Evolutionary conservation across 2,888 invertebrate species (phyloP).

Genomic region (Brachypterus glaber): DNA sequence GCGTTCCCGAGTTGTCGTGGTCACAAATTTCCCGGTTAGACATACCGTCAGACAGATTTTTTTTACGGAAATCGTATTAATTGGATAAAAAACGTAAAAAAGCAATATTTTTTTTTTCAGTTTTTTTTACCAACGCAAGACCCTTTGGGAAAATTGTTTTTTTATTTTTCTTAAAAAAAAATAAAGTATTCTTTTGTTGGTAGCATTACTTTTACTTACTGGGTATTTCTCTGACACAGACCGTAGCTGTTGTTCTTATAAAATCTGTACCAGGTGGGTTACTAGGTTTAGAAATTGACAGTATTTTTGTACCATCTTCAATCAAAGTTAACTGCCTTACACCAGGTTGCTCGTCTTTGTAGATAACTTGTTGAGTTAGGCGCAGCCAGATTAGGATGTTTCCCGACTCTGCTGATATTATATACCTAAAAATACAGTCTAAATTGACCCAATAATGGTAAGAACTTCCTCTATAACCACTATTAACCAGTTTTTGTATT

Average conservation of each 20-base stretch:
- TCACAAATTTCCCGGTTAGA: too few relatives aligned
- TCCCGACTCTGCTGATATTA: constrained; percentile 87
- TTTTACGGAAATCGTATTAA: too few relatives aligned
- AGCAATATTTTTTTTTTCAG: too few relatives aligned
- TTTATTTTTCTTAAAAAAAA: constrained; percentile 2
- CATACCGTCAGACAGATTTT: too few relatives aligned
- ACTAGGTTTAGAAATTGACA: constrained; percentile 62
- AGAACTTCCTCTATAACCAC: too few relatives aligned
- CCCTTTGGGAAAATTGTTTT: constrained; percentile 1
- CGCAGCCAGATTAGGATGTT: constrained; percentile 84
- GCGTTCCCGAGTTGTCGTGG: too few relatives aligned
- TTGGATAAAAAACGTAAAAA: too few relatives aligned
- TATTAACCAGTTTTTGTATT: neutral
- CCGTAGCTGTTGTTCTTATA: constrained; percentile 54
- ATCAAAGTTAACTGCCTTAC: constrained; percentile 66
- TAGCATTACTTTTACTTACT: constrained; percentile 40
- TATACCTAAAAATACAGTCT: constrained; percentile 44
- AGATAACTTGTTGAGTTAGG: constrained; percentile 62
- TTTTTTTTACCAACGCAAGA: constrained; percentile 2
- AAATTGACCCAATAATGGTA: constrained; percentile 1
- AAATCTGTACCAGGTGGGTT: constrained; percentile 57
- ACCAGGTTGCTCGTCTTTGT: constrained; percentile 74
- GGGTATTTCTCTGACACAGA: constrained; percentile 62
- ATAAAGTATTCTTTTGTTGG: neutral
- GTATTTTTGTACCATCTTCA: constrained; percentile 63